Base-by-base conservation (phyloP, 2,888 invertebrate species). In the Carterocephalus palaemon region DNA sequence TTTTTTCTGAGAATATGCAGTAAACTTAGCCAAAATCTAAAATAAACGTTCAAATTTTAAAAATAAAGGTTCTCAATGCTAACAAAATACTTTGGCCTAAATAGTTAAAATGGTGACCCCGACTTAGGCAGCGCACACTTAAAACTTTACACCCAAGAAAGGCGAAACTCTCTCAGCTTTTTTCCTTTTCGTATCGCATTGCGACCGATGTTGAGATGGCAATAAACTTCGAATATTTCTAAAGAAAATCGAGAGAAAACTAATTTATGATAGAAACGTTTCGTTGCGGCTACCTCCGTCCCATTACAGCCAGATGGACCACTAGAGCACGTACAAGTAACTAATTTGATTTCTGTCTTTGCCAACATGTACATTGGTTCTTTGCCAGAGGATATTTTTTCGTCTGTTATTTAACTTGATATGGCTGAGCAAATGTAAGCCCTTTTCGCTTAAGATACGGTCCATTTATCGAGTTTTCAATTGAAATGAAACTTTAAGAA, bases 281-380 rank as follows among this genome's bases (percentile, higher is more conserved):
- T 41, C 22, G 13, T 19, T 24, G 41, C 8, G 41, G 26, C n/a
- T 19, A 20, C 13, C 4, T 33, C 34, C 20, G 20, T 15, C 26
- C 19, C 23, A 41, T 32, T 24, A 32, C 23, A 22, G 29, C 28
- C 3, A 15, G 13, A 34, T 28, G 6, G 33, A 15, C 12, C 17
- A 6, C 13, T 19, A 40, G 24, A 7, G 26, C 33, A 33, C 33
- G 19, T 17, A 19, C n/a, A 26, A 26, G 34, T 28, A 22, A 42
- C 34, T 42, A 42, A 42, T 28, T 34, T 28, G 34, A 42, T 42
- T 22, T 4, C 15, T 42, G 20, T 42, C 28, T 42, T 42, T 42
- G 42, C 19, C 42, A 42, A 42, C 34, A 28, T 26, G 26, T 42
- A 20, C 33, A 28, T 42, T 42, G 42, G 42, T 42, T 19, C 42